Evolutionary conservation across 2,888 invertebrate genomes (phyloP).

Genomic region (Rhingia rostrata): DNA sequence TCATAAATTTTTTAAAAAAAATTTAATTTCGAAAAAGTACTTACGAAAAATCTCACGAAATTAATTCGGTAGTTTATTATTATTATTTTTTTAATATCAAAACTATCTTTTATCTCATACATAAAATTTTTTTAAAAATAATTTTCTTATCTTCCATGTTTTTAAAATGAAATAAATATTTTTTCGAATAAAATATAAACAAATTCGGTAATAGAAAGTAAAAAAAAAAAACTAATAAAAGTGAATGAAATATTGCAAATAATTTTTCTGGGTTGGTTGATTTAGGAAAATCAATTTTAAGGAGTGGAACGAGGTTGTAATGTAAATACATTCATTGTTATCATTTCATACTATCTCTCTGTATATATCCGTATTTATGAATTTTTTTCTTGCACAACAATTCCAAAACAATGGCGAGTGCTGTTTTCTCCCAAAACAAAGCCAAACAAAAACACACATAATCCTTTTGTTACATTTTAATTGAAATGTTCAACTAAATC

Average conservation of each 20-base stretch:
- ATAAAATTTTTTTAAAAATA: constrained; percentile 11
- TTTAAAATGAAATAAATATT: background rate
- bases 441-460: constrained; percentile 10
- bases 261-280: too few relatives aligned
- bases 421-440: constrained; percentile 7
- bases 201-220: background rate
- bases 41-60: constrained; percentile 8
- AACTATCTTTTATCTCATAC: constrained; percentile 9
- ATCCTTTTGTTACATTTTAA: constrained; percentile 29
- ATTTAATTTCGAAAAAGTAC: constrained; percentile 11
- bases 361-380: too few relatives aligned
- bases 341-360: too few relatives aligned
- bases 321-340: too few relatives aligned
- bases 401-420: background rate
- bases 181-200: background rate
- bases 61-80: background rate
- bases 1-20: background rate
- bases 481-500: constrained; percentile 42
- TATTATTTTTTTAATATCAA: background rate
- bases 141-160: constrained; percentile 11
- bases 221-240: constrained; percentile 16
- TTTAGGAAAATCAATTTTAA: constrained; percentile 59
- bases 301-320: constrained; percentile 1
- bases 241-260: constrained; percentile 1
- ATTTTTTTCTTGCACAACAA: background rate